These are phyloP conservation scores for Asbolus verrucosus DNA, from an alignment of 1,140 invertebrate species.

Conservation along the genomic window DNA sequence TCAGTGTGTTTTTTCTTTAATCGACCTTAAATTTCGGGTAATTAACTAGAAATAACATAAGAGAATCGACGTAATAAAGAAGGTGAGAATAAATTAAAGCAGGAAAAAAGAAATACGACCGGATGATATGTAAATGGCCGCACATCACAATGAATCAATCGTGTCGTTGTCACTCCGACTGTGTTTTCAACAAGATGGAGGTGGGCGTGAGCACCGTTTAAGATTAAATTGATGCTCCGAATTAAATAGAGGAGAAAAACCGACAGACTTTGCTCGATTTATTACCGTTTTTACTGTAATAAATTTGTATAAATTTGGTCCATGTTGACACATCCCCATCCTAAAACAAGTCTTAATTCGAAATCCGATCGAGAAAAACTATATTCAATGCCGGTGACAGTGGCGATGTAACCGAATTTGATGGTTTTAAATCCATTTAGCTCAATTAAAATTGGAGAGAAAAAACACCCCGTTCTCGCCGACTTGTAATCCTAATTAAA, in stretches of 20 bases:
- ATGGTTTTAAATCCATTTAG: background rate
- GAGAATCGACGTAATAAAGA: slow-evolving; percentile 36
- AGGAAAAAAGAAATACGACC: slow-evolving; percentile 35
- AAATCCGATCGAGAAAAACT: slow-evolving; percentile 1
- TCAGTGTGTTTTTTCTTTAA: slow-evolving; percentile 5
- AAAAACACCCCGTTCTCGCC: too few relatives aligned
- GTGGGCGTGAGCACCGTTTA: slow-evolving; percentile 47
- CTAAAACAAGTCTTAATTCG: slow-evolving; percentile 27
- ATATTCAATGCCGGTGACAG: too few relatives aligned
- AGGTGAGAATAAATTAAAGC: slow-evolving; percentile 37
- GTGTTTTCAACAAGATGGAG: slow-evolving; percentile 34
- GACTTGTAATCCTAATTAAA: too few relatives aligned
- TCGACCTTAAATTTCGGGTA: slow-evolving; percentile 20
- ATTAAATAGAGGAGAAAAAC: slow-evolving; percentile 45
- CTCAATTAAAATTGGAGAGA: too few relatives aligned
- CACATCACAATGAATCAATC: slow-evolving; percentile 45
- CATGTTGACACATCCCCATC: slow-evolving; percentile 17
- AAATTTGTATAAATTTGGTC: slow-evolving; percentile 37
- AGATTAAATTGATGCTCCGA: slow-evolving; percentile 46
- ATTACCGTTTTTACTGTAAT: slow-evolving; percentile 40
- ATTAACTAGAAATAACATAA: slow-evolving; percentile 32
- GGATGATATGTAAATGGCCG: slow-evolving; percentile 38
- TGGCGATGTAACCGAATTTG: background rate
- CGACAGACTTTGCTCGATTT: slow-evolving; percentile 30
- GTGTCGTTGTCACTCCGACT: slow-evolving; percentile 40